phyloP scores from a whole-genome alignment of 2,113 vertebrate species.

The Regulus satrapa region DNA sequence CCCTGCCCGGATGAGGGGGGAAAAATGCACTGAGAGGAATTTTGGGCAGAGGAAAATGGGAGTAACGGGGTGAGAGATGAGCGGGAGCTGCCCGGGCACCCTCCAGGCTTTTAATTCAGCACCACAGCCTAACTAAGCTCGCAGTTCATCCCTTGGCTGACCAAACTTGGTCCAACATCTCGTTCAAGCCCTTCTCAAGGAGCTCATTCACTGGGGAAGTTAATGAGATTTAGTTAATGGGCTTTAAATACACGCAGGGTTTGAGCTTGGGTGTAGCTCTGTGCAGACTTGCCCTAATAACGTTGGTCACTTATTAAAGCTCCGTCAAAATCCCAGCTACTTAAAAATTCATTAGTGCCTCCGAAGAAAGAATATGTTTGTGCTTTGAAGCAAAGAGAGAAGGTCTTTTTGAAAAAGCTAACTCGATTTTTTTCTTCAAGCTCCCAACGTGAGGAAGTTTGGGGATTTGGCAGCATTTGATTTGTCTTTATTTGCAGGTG shows the following conservation, averaged over 20 bases:
- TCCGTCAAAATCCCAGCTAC: slow-evolving; percentile 27
- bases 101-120: too few species aligned
- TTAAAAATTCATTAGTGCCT: slow-evolving; percentile 48
- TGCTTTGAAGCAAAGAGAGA: background rate
- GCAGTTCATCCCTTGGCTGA: background rate
- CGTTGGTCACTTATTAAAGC: background rate
- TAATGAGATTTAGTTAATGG: slow-evolving; percentile 60
- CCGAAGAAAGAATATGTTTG: background rate
- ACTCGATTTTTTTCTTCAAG: too few species aligned
- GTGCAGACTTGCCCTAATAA: slow-evolving; percentile 15
- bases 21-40: accelerated
- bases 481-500: background rate
- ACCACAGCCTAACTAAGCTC: background rate
- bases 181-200: too few species aligned
- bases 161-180: too few species aligned
- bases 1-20: too few species aligned
- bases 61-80: background rate
- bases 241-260: background rate
- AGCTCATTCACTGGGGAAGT: slow-evolving; percentile 18
- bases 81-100: background rate
- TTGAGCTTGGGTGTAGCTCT: slow-evolving; percentile 5
- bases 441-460: background rate
- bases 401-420: background rate
- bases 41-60: background rate
- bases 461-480: background rate